phyloP scores from a whole-genome alignment of 2,888 invertebrate species.

The Leptinotarsa haldemani region DNA sequence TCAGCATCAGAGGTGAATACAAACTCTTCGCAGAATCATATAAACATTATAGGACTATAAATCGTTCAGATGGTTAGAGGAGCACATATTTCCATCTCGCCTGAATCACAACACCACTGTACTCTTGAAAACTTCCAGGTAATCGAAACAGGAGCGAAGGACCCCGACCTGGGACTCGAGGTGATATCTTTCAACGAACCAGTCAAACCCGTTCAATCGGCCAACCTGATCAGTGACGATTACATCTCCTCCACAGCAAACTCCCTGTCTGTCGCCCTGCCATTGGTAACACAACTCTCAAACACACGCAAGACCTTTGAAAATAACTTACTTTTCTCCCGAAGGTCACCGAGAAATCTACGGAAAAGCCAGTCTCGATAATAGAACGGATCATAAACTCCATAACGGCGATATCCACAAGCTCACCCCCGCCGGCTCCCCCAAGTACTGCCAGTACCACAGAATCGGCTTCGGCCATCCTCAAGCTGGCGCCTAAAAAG shows the following conservation, averaged over 20 bases:
- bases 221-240: slow-evolving; percentile 62
- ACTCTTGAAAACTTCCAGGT: slow-evolving; percentile 55
- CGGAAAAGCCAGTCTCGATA: slow-evolving; percentile 61
- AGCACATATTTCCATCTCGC: no score
- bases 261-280: slow-evolving; percentile 34
- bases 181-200: slow-evolving; percentile 65
- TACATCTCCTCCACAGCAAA: slow-evolving; percentile 55
- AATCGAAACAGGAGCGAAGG: slow-evolving; percentile 51
- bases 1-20: no score
- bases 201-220: slow-evolving; percentile 62
- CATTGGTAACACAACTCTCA: slow-evolving; percentile 52
- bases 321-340: slow-evolving; percentile 39
- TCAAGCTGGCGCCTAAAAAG: slow-evolving; percentile 62
- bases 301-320: slow-evolving; percentile 5
- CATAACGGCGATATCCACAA: slow-evolving; percentile 62
- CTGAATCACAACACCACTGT: slow-evolving; percentile 21
- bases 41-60: no score
- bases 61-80: no score
- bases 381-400: slow-evolving; percentile 65
- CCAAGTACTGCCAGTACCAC: slow-evolving; percentile 47
- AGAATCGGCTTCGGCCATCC: slow-evolving; percentile 60
- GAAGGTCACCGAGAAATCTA: slow-evolving; percentile 56
- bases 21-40: no score
- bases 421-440: slow-evolving; percentile 10
- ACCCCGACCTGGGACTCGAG: slow-evolving; percentile 61